Percentiles rank a stretch among this genome's conserved stretches.
phyloP scores from a whole-genome alignment of 2,888 invertebrate genomes.

The Embidobia sp. region DNA sequence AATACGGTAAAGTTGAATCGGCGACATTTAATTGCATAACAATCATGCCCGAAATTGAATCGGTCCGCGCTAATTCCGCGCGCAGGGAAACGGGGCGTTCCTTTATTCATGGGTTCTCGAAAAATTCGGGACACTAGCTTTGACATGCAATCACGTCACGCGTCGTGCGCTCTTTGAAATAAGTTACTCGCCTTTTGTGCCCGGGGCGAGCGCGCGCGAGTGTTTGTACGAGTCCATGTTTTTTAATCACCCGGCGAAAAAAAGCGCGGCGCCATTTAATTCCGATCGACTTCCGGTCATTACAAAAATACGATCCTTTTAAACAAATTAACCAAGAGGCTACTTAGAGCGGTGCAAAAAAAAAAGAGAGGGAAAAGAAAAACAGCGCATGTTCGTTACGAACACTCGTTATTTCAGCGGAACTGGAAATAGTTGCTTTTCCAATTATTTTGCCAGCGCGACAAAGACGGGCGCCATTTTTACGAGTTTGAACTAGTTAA shows the following conservation, averaged over 20 bases:
- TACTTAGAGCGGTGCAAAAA: too few relatives aligned
- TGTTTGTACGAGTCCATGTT: constrained; percentile 53
- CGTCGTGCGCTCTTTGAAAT: constrained; percentile 63
- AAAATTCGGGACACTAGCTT: constrained; percentile 62
- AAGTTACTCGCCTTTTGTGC: constrained; percentile 61
- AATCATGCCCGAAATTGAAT: constrained; percentile 1
- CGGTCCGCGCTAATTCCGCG: constrained; percentile 22
- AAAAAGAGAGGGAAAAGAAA: too few relatives aligned
- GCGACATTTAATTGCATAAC: constrained; percentile 18
- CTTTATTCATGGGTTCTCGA: constrained; percentile 54
- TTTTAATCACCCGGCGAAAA: constrained; percentile 57
- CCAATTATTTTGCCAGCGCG: too few relatives aligned
- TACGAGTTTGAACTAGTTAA: too few relatives aligned
- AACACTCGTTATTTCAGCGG: too few relatives aligned
- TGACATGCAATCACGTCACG: constrained; percentile 65
- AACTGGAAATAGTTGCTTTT: too few relatives aligned
- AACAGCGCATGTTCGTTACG: too few relatives aligned
- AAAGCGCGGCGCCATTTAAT: constrained; percentile 8
- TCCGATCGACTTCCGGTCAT: constrained; percentile 21
- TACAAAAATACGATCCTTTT: too few relatives aligned
- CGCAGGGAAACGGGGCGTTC: constrained; percentile 54
- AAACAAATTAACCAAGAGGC: too few relatives aligned
- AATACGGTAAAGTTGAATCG: too few relatives aligned
- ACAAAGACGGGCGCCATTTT: too few relatives aligned
- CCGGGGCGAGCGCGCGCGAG: constrained; percentile 34